Percentiles rank a stretch among this genome's conserved stretches.
Conservation (phyloP, 1,140 invertebrate genomes). For the Aphis gossypii region DNA sequence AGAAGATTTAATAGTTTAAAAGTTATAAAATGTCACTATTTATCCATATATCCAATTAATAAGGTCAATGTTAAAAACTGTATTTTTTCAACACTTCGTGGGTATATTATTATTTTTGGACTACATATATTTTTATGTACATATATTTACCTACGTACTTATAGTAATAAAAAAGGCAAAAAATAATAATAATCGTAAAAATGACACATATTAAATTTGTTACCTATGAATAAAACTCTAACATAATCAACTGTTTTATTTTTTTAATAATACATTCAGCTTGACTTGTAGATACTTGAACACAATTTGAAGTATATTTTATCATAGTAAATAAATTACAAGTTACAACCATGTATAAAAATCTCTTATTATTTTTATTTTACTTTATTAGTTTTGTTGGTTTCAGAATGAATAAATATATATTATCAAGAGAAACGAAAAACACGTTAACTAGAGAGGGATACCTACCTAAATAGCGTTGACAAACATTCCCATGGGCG, state of each 20-base stretch:
- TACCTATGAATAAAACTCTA: not conserved
- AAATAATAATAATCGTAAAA: not conserved
- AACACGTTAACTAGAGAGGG: slow-evolving; percentile 28
- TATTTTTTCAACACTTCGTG: not conserved
- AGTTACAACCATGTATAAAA: not conserved
- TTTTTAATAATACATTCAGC: not conserved
- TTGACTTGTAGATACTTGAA: not conserved
- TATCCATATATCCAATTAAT: not conserved
- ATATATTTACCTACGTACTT: not conserved
- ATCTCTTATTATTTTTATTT: not conserved
- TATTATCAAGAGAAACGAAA: not conserved
- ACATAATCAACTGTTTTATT: not conserved
- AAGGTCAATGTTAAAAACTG: not conserved
- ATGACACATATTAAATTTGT: not conserved
- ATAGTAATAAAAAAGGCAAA: not conserved
- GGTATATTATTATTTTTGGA: not conserved
- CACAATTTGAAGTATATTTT: not conserved
- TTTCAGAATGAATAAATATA: not conserved
- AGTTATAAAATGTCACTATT: not conserved
- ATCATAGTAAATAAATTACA: not conserved
- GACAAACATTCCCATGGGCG: slow-evolving; percentile 18
- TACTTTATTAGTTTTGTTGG: not conserved
- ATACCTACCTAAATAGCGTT: not conserved
- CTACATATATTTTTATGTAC: not conserved
- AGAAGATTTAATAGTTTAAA: not conserved